These are phyloP conservation scores for Hippocampus abdominalis DNA, from an alignment of 2,113 vertebrate species.

Conservation along the genomic window DNA sequence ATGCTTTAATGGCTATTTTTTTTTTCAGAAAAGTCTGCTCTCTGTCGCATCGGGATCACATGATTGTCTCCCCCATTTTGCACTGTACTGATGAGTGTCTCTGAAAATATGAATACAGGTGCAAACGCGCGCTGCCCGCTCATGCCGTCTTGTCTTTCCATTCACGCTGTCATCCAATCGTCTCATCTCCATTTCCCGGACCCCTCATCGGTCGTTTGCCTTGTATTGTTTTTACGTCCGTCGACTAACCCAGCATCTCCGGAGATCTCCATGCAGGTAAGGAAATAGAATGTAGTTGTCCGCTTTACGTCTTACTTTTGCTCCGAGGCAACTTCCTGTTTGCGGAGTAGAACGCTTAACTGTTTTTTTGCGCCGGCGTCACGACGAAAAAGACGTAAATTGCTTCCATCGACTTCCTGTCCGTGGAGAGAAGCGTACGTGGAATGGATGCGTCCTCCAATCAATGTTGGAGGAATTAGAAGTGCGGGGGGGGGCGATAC, in stretches of 20 bases:
- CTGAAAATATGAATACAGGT: not conserved
- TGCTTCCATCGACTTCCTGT: conserved; percentile 57
- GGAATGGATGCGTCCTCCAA: conserved; percentile 39
- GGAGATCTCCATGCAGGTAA: conserved; percentile 58
- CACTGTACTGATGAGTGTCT: conserved; percentile 17
- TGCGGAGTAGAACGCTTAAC: not conserved
- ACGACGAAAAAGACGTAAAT: conserved; percentile 46
- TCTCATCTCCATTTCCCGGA: conserved; percentile 41
- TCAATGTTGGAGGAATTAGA: conserved; percentile 59
- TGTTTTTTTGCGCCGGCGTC: conserved; percentile 21
- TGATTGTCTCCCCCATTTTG: conserved; percentile 13
- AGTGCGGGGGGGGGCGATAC: conserved; percentile 18
- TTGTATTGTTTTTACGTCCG: conserved; percentile 34
- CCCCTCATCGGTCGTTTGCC: conserved; percentile 46
- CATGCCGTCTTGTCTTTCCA: not conserved
- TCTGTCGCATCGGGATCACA: conserved; percentile 11
- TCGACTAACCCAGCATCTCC: conserved; percentile 39
- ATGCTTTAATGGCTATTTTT: not conserved
- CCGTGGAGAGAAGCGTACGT: conserved; percentile 28
- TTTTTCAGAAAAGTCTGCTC: not conserved
- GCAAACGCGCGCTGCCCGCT: not conserved
- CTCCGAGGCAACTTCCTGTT: not conserved
- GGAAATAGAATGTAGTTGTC: conserved; percentile 25
- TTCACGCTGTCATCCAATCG: conserved; percentile 24
- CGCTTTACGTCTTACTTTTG: conserved; percentile 11